Evolutionary conservation across 2,888 invertebrate genomes (phyloP).

Genomic region (Bellardia bayeri): DNA sequence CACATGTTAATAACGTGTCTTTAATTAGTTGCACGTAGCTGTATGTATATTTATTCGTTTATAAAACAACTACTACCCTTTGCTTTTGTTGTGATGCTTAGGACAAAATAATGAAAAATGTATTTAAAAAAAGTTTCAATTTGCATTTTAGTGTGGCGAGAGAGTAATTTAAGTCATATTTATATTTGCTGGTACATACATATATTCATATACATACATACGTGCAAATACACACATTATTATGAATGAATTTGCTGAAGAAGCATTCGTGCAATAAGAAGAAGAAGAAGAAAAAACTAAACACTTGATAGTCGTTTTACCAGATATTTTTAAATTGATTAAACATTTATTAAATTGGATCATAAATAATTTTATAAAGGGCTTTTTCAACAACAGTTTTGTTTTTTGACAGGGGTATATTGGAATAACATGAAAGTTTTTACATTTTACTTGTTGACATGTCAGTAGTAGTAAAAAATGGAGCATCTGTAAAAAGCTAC

Average conservation of each 20-base stretch:
- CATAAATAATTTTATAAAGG: too few relatives aligned
- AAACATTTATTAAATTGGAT: too few relatives aligned
- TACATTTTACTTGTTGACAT: too few relatives aligned
- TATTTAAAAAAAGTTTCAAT: constrained; percentile 40
- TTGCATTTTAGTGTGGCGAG: constrained; percentile 56
- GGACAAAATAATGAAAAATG: not conserved
- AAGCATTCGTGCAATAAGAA: constrained; percentile 12
- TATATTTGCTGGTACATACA: not conserved
- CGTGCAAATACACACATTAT: not conserved
- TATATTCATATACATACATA: not conserved
- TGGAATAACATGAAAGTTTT: too few relatives aligned
- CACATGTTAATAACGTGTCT: too few relatives aligned
- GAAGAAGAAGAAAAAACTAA: not conserved
- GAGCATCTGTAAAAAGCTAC: too few relatives aligned
- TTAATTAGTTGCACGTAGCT: too few relatives aligned
- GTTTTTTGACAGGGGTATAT: too few relatives aligned
- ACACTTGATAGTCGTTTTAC: not conserved
- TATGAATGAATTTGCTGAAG: constrained; percentile 43
- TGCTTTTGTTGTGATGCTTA: not conserved
- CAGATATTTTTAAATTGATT: not conserved
- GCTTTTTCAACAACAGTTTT: too few relatives aligned
- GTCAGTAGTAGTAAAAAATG: too few relatives aligned
- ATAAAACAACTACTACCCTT: not conserved
- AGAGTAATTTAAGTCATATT: constrained; percentile 56
- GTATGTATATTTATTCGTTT: not conserved